These are phyloP conservation scores for Drosophila mimica DNA, from an alignment of 2,888 invertebrate genomes.

Conservation along the genomic window DNA sequence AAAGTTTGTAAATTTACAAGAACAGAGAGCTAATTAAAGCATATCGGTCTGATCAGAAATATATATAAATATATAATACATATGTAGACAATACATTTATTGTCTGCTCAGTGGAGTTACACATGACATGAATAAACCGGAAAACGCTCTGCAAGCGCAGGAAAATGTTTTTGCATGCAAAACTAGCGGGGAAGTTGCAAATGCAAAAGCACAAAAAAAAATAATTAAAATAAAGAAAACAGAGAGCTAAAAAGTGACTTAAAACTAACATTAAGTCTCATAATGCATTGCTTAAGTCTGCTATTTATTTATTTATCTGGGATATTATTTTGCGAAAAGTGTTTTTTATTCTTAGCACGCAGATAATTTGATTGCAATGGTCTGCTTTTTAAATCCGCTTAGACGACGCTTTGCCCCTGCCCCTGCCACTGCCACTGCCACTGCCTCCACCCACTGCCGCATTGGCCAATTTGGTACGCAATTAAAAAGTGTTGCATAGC, in stretches of 20 bases:
- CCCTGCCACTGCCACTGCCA: background rate
- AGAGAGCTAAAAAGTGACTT: conserved; percentile 23
- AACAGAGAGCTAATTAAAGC: background rate
- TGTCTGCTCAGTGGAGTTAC: background rate
- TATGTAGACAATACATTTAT: too few relatives aligned
- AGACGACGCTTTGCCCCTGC: conserved; percentile 31
- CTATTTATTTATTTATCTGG: conserved; percentile 63
- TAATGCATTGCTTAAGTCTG: conserved; percentile 50
- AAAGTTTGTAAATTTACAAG: background rate
- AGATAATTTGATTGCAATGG: conserved; percentile 43
- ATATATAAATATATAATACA: background rate
- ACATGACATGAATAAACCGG: background rate
- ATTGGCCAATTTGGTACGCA: conserved; percentile 55
- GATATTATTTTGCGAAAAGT: conserved; percentile 7
- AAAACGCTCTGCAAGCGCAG: background rate
- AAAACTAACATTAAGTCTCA: conserved; percentile 34
- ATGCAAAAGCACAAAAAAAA: background rate
- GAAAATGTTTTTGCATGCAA: background rate
- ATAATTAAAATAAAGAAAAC: background rate
- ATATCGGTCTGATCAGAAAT: background rate
- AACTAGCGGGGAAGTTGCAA: background rate
- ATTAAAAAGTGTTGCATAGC: conserved; percentile 67
- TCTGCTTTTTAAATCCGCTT: conserved; percentile 65
- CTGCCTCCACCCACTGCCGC: conserved; percentile 7
- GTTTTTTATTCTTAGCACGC: conserved; percentile 1